Evolutionary conservation across 2,888 invertebrate genomes (phyloP), one percentile per base, ranked within the genome.

Genomic region (Platycnemis pennipes): DNA sequence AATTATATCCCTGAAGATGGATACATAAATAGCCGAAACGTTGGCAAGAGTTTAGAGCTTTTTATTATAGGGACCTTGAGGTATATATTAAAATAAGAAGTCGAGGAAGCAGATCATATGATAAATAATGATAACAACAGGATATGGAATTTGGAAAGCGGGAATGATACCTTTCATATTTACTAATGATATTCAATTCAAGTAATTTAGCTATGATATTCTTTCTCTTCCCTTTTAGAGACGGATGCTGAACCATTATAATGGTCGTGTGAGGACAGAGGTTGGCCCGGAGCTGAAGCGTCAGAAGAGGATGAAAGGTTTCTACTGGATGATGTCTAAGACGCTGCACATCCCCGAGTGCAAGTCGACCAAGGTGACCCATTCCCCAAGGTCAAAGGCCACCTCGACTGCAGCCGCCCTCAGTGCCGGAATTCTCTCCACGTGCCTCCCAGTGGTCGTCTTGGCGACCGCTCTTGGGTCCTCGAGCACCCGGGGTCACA

Each of bases 301-400:
- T 69, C 98, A 98, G 96, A 97, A 97, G 0, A 97, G 98, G 95
- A 98, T 97, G 96, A 97, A 97, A 95, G 98, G 98, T 1, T 98
- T 98, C 96, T 97, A 98, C 95, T 99, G 99, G 99, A 98, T 99
- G 98, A 98, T 98, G 97, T 98, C 98, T 95, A 98, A 98, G 96
- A 99, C 98, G 19, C 96, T 97, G 94, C 97, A 97, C 95, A 97
- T 98, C 96, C 97, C 97, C 94, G 97, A 97, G 95, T 96, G 96
- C 95, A 96, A 96, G 53, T 95, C 95, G 44, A 94, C 31, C 46
- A 89, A 42, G 53, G n/a, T 45, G 37, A 26, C 63, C 16, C n/a
- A 37, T 22, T 19, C 56, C 22, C n/a, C n/a, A 0, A 63, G n/a
- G n/a, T 26, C 91, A 22, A 63, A n/a, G 77, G 11, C 2, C 0